These are phyloP conservation scores for Jordanella pulchra DNA, from an alignment of 2,797 vertebrate species.

Conservation along the genomic window DNA sequence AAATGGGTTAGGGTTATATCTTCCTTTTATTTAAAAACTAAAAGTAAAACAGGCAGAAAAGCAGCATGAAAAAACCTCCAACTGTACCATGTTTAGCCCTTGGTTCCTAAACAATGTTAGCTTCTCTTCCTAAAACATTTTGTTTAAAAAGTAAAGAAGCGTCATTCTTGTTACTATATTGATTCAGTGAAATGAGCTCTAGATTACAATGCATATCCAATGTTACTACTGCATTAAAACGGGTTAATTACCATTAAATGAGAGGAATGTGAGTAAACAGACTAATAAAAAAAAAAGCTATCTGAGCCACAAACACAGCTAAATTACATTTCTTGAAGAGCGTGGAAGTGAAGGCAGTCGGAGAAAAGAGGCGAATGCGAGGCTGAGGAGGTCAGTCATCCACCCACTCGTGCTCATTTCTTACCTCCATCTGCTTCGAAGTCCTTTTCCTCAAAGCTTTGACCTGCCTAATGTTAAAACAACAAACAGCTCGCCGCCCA, in stretches of 20 bases:
- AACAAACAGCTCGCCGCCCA: constrained; percentile 67
- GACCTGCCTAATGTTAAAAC: constrained; percentile 69
- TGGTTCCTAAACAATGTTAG: background rate
- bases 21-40: background rate
- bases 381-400: constrained; percentile 67
- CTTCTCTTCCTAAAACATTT: no score
- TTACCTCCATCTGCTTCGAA: constrained; percentile 69
- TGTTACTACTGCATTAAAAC: background rate
- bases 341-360: constrained; percentile 26
- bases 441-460: constrained; percentile 65
- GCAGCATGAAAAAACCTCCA: background rate
- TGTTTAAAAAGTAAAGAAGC: background rate
- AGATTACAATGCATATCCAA: background rate
- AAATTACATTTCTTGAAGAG: constrained; percentile 28
- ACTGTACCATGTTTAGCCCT: background rate
- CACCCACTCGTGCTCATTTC: constrained; percentile 75
- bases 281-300: background rate
- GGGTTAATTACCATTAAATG: constrained; percentile 1
- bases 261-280: background rate
- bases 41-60: background rate
- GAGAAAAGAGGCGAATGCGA: constrained; percentile 47
- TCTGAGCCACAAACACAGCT: constrained; percentile 2
- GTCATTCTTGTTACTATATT: background rate
- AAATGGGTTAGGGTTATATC: background rate
- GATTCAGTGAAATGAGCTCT: background rate